Evolutionary conservation across 2,888 invertebrate genomes (phyloP), one percentile per base, ranked within the genome.

Genomic region (Endomychus coccineus): DNA sequence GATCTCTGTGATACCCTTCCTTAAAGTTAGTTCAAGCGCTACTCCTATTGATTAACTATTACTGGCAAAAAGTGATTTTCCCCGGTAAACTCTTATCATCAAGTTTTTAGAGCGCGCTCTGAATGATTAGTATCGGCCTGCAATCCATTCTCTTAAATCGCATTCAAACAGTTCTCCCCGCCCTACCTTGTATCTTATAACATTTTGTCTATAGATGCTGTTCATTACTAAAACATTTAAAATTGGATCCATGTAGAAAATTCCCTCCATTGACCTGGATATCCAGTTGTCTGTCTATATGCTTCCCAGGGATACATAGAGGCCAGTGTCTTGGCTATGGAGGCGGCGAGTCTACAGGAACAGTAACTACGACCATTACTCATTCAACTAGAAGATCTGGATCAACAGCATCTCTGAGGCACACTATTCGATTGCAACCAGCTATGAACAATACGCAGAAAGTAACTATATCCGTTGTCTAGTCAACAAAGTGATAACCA

Each of bases 191-290:
- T n/a, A n/a, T n/a, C n/a, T n/a, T n/a, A n/a, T n/a, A n/a, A 19
- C 10, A 27, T 43, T 51, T 47, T 49, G 30, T 50, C 39, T 49
- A 27, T 54, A 57, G 57, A 55, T 56, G 58, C 55, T 48, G 56
- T 40, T 52, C 55, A 50, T 52, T 56, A 56, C 40, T 57, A 54
- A 58, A 45, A 55, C 50, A 55, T 53, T 55, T 55, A 54, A 56
- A 51, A 49, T 54, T 55, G 51, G 52, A 54, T 55, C 54, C 50
- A 46, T 56, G 50, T 58, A 76, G 77, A 63, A 75, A 75, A 55
- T 71, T 78, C 45, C 78, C 80, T 1, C 80, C 80, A 5, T 79
- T 79, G 61, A 78, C 78, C 47, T 81, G 81, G 80, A 63, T 80
- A 46, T 76, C 78, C 67, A 78, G 77, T 46, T 65, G 64, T 46